Conservation (phyloP, 2,888 invertebrate genomes). For the Tipula vernalis region DNA sequence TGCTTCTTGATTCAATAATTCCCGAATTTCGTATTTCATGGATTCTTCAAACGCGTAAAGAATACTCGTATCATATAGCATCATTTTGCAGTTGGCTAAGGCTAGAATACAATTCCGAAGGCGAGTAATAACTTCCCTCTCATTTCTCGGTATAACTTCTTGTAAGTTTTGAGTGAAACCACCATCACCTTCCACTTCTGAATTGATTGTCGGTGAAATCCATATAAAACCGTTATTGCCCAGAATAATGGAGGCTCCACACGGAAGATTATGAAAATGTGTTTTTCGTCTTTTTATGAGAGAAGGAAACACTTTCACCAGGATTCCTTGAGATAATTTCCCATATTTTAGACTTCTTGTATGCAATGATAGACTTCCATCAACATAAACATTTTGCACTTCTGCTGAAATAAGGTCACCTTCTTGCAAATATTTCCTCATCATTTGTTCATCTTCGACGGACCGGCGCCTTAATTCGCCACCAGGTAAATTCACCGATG, state of each 20-base stretch:
- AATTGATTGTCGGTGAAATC: slow-evolving; percentile 62
- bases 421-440: slow-evolving; percentile 88
- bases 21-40: slow-evolving; percentile 62
- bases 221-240: slow-evolving; percentile 96
- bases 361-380: slow-evolving; percentile 86
- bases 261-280: slow-evolving; percentile 87
- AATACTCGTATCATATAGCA: slow-evolving; percentile 86
- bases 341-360: slow-evolving; percentile 96
- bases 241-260: slow-evolving; percentile 83
- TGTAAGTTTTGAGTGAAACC: slow-evolving; percentile 68
- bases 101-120: slow-evolving; percentile 82
- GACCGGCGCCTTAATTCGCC: slow-evolving; percentile 87
- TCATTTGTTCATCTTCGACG: slow-evolving; percentile 94
- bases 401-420: slow-evolving; percentile 94
- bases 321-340: slow-evolving; percentile 79
- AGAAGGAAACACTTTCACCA: slow-evolving; percentile 84
- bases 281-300: slow-evolving; percentile 86
- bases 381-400: slow-evolving; percentile 84
- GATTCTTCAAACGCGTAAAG: slow-evolving; percentile 86
- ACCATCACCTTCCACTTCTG: slow-evolving; percentile 48
- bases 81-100: slow-evolving; percentile 74
- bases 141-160: slow-evolving; percentile 52
- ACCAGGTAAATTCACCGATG: slow-evolving; percentile 95
- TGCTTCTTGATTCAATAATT: slow-evolving; percentile 70
- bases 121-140: slow-evolving; percentile 78